Evolutionary conservation across 1,140 invertebrate genomes (phyloP).

Genomic region (Archivesica marissinica): DNA sequence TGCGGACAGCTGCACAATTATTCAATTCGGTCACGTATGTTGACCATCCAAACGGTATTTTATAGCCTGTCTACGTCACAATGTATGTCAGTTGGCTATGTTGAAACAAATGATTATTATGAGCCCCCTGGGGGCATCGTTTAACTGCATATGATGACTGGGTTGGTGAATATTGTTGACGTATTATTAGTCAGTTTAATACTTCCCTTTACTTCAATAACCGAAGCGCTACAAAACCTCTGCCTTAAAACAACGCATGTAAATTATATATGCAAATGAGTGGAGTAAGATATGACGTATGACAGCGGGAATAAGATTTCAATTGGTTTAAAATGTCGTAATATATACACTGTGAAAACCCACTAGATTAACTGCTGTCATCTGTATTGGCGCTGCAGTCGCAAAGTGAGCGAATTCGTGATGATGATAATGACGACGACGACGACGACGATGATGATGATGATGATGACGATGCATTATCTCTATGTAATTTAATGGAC

Average conservation of each 20-base stretch:
- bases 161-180: constrained; percentile 13
- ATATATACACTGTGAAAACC: background rate
- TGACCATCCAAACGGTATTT: too few species aligned
- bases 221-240: background rate
- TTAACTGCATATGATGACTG: background rate
- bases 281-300: background rate
- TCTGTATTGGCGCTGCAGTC: too few species aligned
- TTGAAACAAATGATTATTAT: constrained; percentile 1
- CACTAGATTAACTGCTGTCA: background rate
- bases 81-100: too few species aligned
- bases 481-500: too few species aligned
- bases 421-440: constrained; percentile 2
- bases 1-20: too few species aligned
- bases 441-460: constrained; percentile 1
- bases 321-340: background rate
- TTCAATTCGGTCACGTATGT: too few species aligned
- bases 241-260: constrained; percentile 12
- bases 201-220: background rate
- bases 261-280: constrained; percentile 1
- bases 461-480: constrained; percentile 2
- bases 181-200: constrained; percentile 9
- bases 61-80: too few species aligned
- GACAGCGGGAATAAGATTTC: background rate
- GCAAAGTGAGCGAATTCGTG: background rate
- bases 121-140: background rate